Evolutionary conservation across 2,888 invertebrate species (phyloP).

Genomic region (Syrista parreyssii): DNA sequence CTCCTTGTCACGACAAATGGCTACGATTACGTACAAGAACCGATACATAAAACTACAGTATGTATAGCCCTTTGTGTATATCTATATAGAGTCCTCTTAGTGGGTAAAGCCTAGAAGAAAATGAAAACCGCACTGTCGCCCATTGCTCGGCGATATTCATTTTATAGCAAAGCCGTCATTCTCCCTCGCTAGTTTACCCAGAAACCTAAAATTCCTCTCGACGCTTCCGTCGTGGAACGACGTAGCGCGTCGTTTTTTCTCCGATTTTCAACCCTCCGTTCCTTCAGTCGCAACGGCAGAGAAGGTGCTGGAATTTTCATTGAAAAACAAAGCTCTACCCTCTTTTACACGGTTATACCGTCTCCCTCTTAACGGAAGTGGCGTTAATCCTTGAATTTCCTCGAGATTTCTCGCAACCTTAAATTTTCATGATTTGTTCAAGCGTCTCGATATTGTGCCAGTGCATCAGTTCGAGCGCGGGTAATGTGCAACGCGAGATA

Average conservation of each 20-base stretch:
- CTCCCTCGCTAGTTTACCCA: neutral
- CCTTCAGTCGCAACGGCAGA: neutral
- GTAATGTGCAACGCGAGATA: neutral
- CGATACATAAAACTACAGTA: constrained; percentile 45
- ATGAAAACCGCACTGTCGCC: no score
- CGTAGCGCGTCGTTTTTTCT: neutral
- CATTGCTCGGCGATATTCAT: no score
- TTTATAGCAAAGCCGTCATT: no score
- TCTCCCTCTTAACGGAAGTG: no score
- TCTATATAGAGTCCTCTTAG: no score
- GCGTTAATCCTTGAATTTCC: neutral
- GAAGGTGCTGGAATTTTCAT: neutral
- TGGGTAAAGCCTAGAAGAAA: no score
- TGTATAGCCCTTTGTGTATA: no score
- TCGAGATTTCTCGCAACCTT: neutral
- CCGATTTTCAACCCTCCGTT: neutral
- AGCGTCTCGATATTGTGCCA: neutral
- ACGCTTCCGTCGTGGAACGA: neutral
- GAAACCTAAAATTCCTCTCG: neutral
- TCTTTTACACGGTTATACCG: neutral
- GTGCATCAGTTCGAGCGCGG: neutral
- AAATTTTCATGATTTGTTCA: neutral
- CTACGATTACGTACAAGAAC: constrained; percentile 59
- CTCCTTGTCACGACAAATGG: constrained; percentile 49
- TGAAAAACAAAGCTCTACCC: neutral